Conservation (phyloP, 2,888 invertebrate genomes). For the Melipona beecheii region DNA sequence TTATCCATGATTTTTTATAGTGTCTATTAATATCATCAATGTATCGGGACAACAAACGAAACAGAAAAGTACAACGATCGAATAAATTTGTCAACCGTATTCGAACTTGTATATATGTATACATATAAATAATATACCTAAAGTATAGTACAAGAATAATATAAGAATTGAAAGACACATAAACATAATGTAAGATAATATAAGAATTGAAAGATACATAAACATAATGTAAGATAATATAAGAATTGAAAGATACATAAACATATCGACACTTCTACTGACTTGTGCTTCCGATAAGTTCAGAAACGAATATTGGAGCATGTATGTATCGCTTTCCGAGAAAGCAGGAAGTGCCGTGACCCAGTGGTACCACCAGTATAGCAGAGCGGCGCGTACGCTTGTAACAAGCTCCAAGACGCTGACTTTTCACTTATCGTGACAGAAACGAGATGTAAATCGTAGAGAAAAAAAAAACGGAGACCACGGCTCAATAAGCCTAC, state of each 20-base stretch:
- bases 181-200: neutral
- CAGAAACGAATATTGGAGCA: neutral
- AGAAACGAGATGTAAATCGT: constrained; percentile 58
- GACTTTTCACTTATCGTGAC: constrained; percentile 24
- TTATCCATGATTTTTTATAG: neutral
- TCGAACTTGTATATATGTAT: neutral
- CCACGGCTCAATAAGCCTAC: constrained; percentile 53
- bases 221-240: no score
- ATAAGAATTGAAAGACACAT: no score
- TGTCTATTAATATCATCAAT: neutral
- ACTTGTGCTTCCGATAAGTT: neutral
- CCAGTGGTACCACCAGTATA: neutral
- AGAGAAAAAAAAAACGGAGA: constrained; percentile 3
- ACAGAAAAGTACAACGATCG: neutral
- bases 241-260: no score
- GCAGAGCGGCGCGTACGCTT: neutral
- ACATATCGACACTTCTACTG: no score
- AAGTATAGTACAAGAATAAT: neutral
- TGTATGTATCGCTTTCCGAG: neutral
- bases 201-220: no score
- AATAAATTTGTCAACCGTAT: neutral
- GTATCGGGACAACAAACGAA: neutral
- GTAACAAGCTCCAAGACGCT: neutral
- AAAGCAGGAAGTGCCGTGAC: constrained; percentile 42
- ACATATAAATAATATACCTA: neutral